phyloP scores from a whole-genome alignment of 1,140 invertebrate species.

The Odontomachus brunneus region DNA sequence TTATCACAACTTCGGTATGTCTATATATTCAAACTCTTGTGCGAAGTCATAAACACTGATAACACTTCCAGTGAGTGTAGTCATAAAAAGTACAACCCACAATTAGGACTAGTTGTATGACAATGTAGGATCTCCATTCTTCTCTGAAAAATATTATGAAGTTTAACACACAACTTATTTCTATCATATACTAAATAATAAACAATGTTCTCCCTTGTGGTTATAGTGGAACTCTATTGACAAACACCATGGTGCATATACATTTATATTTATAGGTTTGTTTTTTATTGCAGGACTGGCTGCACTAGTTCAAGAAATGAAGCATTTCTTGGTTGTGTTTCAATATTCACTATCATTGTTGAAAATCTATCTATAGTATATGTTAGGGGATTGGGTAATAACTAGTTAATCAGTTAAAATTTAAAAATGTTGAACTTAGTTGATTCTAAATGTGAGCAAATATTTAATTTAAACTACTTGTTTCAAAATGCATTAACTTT shows the following conservation, averaged over 20 bases:
- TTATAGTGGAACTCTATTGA: background rate
- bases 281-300: too few relatives aligned
- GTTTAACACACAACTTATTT: background rate
- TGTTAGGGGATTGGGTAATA: too few relatives aligned
- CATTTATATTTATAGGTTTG: background rate
- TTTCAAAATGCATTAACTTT: too few relatives aligned
- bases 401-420: too few relatives aligned
- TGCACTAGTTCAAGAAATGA: too few relatives aligned
- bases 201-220: background rate
- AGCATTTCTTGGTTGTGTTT: too few relatives aligned
- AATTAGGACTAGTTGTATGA: slow-evolving; percentile 35
- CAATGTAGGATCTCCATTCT: slow-evolving; percentile 51
- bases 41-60: slow-evolving; percentile 40
- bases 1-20: slow-evolving; percentile 53
- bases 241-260: background rate
- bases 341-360: too few relatives aligned
- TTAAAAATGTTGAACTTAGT: too few relatives aligned
- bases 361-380: too few relatives aligned
- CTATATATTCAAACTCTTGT: background rate
- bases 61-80: slow-evolving; percentile 51
- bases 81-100: slow-evolving; percentile 39
- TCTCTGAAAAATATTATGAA: slow-evolving; percentile 61
- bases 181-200: slow-evolving; percentile 6
- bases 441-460: too few relatives aligned
- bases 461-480: too few relatives aligned